Conservation (phyloP, 2,888 invertebrate genomes). For the Drosophila conformis region DNA sequence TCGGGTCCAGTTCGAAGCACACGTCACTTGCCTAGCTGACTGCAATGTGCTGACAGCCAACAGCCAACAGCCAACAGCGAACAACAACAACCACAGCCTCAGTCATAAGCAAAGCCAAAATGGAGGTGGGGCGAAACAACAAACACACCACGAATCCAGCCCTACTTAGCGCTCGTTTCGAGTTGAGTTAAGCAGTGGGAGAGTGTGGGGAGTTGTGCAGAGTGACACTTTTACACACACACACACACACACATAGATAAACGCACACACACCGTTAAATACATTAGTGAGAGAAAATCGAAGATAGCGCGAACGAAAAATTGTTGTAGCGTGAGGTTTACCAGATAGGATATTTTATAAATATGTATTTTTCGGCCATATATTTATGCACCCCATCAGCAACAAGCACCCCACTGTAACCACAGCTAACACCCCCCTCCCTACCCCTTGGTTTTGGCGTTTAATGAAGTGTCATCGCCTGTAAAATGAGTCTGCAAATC, state of each 20-base stretch:
- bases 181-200: constrained; percentile 5
- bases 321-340: constrained; percentile 54
- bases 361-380: constrained; percentile 70
- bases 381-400: constrained; percentile 76
- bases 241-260: constrained; percentile 4
- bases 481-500: constrained; percentile 82
- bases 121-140: constrained; percentile 1
- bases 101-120: constrained; percentile 7
- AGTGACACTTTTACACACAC: constrained; percentile 24
- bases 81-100: constrained; percentile 28
- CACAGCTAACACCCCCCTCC: constrained; percentile 22
- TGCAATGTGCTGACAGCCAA: constrained; percentile 74
- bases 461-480: constrained; percentile 82
- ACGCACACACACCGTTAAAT: constrained; percentile 39
- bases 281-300: constrained; percentile 47
- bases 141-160: not conserved
- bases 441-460: constrained; percentile 69
- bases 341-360: constrained; percentile 61
- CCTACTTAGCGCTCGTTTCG: not conserved
- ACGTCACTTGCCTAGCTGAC: constrained; percentile 62
- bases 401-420: constrained; percentile 14
- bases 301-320: constrained; percentile 54
- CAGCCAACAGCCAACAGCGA: constrained; percentile 37
- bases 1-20: constrained; percentile 52
- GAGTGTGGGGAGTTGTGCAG: constrained; percentile 9